Percentiles rank a stretch among this genome's conserved stretches.
phyloP scores from a whole-genome alignment of 2,888 invertebrate genomes.

The Junonia oenone region DNA sequence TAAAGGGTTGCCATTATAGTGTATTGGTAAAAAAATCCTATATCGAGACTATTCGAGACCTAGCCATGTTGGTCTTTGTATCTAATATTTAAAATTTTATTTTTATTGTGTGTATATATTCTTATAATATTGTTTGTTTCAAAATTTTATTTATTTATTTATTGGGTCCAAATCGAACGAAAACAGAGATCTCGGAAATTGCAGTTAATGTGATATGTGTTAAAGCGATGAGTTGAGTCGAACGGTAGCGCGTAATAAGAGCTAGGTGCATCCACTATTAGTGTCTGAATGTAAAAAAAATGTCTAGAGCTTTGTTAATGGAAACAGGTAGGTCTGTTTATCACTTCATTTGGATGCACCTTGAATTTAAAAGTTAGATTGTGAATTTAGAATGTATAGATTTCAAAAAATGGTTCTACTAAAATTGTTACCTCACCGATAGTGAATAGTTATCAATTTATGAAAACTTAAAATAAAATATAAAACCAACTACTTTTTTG shows the following conservation, averaged over 20 bases:
- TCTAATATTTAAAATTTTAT: no score
- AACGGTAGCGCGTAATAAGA: slow-evolving; percentile 44
- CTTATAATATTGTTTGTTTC: not conserved
- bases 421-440: slow-evolving; percentile 77
- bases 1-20: not conserved
- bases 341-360: slow-evolving; percentile 50
- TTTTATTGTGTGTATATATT: slow-evolving; percentile 9
- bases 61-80: no score
- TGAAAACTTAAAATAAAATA: slow-evolving; percentile 71
- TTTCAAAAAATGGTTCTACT: slow-evolving; percentile 62
- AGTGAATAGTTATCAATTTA: slow-evolving; percentile 73
- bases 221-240: slow-evolving; percentile 32
- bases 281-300: not conserved
- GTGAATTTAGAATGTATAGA: slow-evolving; percentile 62
- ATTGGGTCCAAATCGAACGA: slow-evolving; percentile 22
- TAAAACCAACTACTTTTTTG: slow-evolving; percentile 34
- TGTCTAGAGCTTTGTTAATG: slow-evolving; percentile 15
- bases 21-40: not conserved
- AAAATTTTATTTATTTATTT: slow-evolving; percentile 13
- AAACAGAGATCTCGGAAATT: slow-evolving; percentile 17
- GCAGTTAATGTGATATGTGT: slow-evolving; percentile 29
- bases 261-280: slow-evolving; percentile 37
- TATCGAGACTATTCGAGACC: no score
- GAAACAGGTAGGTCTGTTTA: slow-evolving; percentile 10
- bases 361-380: slow-evolving; percentile 59